Base-by-base conservation (phyloP, 92 coral and sea anemone species). In the Meandrina meandrites region DNA sequence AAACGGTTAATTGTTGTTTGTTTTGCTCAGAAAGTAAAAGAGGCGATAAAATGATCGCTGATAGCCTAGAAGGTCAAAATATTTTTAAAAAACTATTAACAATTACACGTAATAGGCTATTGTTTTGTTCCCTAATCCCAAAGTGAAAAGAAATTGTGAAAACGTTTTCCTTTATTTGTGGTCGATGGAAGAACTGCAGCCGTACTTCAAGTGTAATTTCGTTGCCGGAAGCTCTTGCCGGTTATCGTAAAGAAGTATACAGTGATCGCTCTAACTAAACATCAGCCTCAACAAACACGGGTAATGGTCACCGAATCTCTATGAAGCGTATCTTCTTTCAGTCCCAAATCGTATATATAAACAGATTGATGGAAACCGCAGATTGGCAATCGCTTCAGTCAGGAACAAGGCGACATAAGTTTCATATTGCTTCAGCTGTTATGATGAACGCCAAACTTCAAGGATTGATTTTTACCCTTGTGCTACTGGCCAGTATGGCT, bases 371-470 rank as follows among this genome's bases (percentile, higher is more conserved):
- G 27, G 12, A 62, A 57, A 57, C 17, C 64, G 0, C 1, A 69
- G n/a, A 40, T 57, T 57, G 8, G 18, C 64, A 57, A 71, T 36
- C 48, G 14, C 13, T 34, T 32, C 1, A 36, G 76, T 36, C 42
- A 30, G 31, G 8, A 70, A 4, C 42, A 15, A 8, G 31, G 17
- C 34, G 8, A 8, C 13, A 67, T 2, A 14, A 67, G 1, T 71
- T 71, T 36, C 19, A 16, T 35, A 6, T 36, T 71, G 42, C 76
- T 71, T 14, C n/a, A 31, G 8, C 19, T 40, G 42, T 35, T 1
- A 64, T 32, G 36, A 80, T 80, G 76, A 50, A 70, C 24, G 31
- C 69, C 37, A 54, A 51, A 30, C 76, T 74, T 34, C 76, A 47
- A n/a, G 27, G 14, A 10, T 53, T 73, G 24, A 6, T 83, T 24